Percentiles rank a stretch among this genome's conserved stretches.
Evolutionary conservation across 1,140 invertebrate species (phyloP).

Genomic region (Aphis gossypii): DNA sequence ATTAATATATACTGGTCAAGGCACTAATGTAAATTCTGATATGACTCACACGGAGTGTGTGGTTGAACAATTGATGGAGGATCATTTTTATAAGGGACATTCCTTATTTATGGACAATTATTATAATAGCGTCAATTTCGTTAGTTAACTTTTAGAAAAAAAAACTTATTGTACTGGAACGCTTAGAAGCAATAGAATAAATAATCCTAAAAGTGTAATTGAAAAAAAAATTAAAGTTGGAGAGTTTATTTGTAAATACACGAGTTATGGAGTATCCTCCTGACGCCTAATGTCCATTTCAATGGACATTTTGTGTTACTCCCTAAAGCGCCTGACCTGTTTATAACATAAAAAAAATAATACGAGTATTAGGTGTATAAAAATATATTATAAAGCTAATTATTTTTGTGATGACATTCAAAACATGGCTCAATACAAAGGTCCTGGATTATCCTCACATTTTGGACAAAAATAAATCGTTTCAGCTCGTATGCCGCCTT

Average conservation of each 20-base stretch:
- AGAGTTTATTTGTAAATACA: constrained; percentile 26
- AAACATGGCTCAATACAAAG: neutral
- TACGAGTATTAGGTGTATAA: no score
- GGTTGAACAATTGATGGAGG: neutral
- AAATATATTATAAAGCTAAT: no score
- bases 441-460: neutral
- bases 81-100: neutral
- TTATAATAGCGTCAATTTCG: neutral
- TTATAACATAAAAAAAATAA: no score
- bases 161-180: neutral
- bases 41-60: neutral
- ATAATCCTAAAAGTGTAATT: neutral
- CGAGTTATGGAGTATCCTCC: neutral
- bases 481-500: neutral
- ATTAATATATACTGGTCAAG: no score
- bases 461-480: neutral
- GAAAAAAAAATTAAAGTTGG: neutral
- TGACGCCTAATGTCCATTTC: no score
- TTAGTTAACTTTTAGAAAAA: neutral
- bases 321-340: no score
- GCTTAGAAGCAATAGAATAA: neutral
- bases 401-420: neutral
- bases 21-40: neutral
- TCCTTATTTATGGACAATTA: neutral
- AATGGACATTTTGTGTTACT: no score